A percentile compares a stretch with the other conserved stretches of the same genome.
Conservation (phyloP, 2,797 vertebrate species). For the Mus caroli region DNA sequence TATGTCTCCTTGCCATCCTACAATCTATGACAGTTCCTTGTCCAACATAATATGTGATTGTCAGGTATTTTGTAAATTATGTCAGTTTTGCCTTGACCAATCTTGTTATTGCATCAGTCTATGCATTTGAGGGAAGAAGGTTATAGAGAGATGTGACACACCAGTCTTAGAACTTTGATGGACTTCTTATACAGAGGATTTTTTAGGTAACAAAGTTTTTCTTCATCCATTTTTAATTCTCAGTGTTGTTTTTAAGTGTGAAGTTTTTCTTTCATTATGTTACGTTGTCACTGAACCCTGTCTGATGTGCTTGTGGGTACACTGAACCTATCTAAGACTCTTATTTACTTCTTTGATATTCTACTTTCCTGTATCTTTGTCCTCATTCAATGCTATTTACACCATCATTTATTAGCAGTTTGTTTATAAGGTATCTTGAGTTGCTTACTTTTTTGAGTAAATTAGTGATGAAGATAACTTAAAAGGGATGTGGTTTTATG, state of each 20-base stretch:
- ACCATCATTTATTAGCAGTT: slow-evolving; percentile 2
- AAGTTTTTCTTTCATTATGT: not conserved
- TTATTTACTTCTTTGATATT: slow-evolving; percentile 33
- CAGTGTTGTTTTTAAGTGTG: not conserved
- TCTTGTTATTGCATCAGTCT: not conserved
- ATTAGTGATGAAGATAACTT: slow-evolving; percentile 18
- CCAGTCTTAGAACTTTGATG: not conserved
- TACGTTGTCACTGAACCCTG: not conserved
- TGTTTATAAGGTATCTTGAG: not conserved
- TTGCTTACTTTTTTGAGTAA: slow-evolving; percentile 50
- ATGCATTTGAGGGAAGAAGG: not conserved
- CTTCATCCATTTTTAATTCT: not conserved
- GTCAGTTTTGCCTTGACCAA: not conserved
- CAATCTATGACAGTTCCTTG: rapidly evolving
- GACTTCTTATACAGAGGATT: not conserved
- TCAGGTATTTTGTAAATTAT: not conserved
- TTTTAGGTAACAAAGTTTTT: not conserved
- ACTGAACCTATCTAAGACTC: slow-evolving; percentile 9
- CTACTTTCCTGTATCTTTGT: not conserved
- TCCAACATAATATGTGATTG: not conserved
- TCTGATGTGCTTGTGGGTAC: not conserved
- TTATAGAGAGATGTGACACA: not conserved
- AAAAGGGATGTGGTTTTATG: not conserved
- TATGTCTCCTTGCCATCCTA: not conserved
- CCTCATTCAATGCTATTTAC: slow-evolving; percentile 15